phyloP scores from a whole-genome alignment of 2,797 vertebrate genomes.

The Meriones psammophilus region DNA sequence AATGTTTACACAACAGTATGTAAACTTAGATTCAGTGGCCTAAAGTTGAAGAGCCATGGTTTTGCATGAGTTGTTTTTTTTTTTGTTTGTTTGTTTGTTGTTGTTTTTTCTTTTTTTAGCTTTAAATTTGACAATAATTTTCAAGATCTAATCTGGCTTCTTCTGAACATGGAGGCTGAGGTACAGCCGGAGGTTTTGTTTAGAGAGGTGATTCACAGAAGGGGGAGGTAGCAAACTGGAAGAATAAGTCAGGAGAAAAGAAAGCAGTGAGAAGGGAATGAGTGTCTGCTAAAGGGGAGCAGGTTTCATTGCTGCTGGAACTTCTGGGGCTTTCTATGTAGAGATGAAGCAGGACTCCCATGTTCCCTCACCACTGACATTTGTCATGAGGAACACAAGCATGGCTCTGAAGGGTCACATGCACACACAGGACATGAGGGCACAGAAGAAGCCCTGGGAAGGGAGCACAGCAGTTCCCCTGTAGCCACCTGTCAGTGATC shows the following conservation, averaged over 20 bases:
- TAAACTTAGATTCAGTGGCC: not conserved
- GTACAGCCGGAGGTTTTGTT: not conserved
- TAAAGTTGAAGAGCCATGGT: constrained; percentile 29
- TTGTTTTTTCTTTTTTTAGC: constrained; percentile 1
- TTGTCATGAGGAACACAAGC: not conserved
- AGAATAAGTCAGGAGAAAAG: not conserved
- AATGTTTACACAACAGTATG: not conserved
- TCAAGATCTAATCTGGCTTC: not conserved
- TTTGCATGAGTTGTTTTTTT: not conserved
- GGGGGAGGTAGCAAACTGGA: not conserved
- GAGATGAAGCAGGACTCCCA: not conserved
- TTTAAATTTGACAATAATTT: constrained; percentile 16
- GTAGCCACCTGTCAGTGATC: not conserved
- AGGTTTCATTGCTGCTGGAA: not conserved
- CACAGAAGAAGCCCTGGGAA: not conserved
- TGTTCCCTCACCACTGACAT: not conserved
- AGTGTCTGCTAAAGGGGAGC: not conserved
- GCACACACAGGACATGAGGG: not conserved
- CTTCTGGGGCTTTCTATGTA: not conserved
- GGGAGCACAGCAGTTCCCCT: not conserved
- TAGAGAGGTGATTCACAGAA: not conserved
- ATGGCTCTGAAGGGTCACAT: not conserved
- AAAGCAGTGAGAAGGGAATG: not conserved
- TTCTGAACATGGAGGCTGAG: not conserved
- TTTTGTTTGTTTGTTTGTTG: too few relatives aligned